Percentiles rank a stretch among this genome's conserved stretches.
These are phyloP conservation scores for Spilogale gracilis DNA, from an alignment of 2,113 vertebrate species.

Conservation along the genomic window DNA sequence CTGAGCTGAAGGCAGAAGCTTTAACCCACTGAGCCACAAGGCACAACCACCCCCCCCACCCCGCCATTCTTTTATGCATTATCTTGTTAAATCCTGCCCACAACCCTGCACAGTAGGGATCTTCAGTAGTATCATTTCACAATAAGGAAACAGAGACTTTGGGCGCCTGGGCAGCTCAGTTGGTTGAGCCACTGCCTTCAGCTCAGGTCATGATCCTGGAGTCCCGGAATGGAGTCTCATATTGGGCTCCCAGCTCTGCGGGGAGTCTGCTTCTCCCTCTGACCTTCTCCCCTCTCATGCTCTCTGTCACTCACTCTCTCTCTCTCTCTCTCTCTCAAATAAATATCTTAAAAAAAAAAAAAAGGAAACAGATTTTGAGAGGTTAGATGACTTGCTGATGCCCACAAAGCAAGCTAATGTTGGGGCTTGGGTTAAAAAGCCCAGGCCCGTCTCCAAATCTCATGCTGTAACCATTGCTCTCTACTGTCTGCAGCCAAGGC, in stretches of 20 bases:
- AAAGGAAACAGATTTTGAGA: constrained; percentile 30
- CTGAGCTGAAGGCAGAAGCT: no score
- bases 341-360: background rate
- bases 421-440: background rate
- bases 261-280: no score
- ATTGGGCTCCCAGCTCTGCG: no score
- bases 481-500: background rate
- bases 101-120: background rate
- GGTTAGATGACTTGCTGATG: background rate
- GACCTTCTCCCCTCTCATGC: no score
- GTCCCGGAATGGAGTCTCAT: no score
- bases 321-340: no score
- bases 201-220: no score
- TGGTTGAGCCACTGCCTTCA: no score
- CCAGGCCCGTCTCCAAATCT: background rate
- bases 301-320: no score
- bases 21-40: no score
- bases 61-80: background rate
- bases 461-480: background rate
- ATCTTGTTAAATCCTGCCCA: constrained; percentile 25
- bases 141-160: constrained; percentile 46
- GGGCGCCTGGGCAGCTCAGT: no score
- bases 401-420: background rate
- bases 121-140: constrained; percentile 39
- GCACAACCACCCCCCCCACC: background rate